Conservation (phyloP, 1,140 invertebrate species). For the Orussus abietinus region DNA sequence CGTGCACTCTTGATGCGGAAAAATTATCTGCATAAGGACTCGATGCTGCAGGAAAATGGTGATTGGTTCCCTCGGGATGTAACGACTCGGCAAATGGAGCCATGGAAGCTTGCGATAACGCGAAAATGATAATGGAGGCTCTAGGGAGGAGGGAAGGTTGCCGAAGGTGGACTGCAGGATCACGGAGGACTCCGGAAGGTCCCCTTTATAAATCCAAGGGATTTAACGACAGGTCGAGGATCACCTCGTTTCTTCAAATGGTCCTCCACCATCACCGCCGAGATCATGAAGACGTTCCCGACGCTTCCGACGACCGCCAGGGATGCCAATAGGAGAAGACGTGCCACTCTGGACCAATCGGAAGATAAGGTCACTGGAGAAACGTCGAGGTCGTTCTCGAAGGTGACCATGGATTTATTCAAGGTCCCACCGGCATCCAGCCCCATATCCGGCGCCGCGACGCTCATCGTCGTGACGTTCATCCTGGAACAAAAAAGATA, state of each 20-base stretch:
- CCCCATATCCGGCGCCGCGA: conserved; percentile 20
- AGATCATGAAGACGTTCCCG: conserved; percentile 74
- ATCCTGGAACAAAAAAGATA: neutral
- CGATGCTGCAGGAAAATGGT: too few species aligned
- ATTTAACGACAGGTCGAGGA: conserved; percentile 1
- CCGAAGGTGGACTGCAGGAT: neutral
- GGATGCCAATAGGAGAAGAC: conserved; percentile 63
- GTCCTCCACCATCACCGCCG: conserved; percentile 70
- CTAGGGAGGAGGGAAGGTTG: neutral
- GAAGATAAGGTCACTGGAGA: conserved; percentile 63
- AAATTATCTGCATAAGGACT: too few species aligned
- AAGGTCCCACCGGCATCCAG: too few species aligned
- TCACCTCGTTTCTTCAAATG: conserved; percentile 67
- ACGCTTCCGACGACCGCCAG: conserved; percentile 66
- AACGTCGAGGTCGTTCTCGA: conserved; percentile 39
- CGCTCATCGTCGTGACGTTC: conserved; percentile 4
- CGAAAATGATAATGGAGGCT: neutral
- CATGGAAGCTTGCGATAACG: too few species aligned
- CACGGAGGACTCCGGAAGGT: neutral
- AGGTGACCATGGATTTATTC: conserved; percentile 15
- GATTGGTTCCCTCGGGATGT: too few species aligned
- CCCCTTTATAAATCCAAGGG: neutral
- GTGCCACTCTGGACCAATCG: conserved; percentile 67
- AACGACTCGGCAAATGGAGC: too few species aligned
- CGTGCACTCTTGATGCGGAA: too few species aligned